A percentile compares a stretch with the other conserved stretches of the same genome.
Evolutionary conservation across 2,113 vertebrate genomes (phyloP).

Genomic region (Prionailurus bengalensis): DNA sequence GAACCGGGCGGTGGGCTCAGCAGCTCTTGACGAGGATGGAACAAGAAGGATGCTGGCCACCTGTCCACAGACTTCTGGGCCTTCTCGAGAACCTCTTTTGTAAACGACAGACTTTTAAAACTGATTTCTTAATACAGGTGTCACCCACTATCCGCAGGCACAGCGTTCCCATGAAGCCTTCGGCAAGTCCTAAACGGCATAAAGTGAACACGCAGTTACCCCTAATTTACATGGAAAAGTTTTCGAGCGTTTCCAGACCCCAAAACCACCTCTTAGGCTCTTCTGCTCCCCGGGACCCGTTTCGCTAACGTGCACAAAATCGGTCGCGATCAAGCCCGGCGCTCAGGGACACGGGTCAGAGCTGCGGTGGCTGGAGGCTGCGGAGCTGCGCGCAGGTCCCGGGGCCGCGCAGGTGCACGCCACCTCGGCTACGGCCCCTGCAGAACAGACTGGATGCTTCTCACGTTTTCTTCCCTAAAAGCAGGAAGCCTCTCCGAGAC

Average conservation of each 20-base stretch:
- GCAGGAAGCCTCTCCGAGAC: neutral
- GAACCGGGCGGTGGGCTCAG: rapidly evolving
- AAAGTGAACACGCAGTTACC: neutral
- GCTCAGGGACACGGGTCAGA: too few species aligned
- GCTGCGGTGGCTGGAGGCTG: too few species aligned
- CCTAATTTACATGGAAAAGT: neutral
- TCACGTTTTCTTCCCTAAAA: neutral
- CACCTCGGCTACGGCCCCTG: neutral
- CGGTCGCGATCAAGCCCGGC: too few species aligned
- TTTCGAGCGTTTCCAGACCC: neutral
- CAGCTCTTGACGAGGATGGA: neutral
- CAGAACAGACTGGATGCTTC: neutral
- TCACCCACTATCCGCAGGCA: neutral
- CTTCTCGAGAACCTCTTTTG: neutral
- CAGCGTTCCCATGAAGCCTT: neutral
- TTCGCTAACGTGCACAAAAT: too few species aligned
- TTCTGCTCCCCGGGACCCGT: too few species aligned
- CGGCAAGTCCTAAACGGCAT: rapidly evolving
- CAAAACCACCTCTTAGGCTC: neutral
- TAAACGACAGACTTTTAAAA: neutral
- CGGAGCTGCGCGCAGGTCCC: too few species aligned
- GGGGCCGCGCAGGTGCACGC: too few species aligned
- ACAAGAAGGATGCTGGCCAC: neutral
- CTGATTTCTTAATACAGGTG: neutral
- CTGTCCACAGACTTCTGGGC: neutral